phyloP scores from a whole-genome alignment of 2,797 vertebrate genomes.

The Limnodromus scolopaceus region DNA sequence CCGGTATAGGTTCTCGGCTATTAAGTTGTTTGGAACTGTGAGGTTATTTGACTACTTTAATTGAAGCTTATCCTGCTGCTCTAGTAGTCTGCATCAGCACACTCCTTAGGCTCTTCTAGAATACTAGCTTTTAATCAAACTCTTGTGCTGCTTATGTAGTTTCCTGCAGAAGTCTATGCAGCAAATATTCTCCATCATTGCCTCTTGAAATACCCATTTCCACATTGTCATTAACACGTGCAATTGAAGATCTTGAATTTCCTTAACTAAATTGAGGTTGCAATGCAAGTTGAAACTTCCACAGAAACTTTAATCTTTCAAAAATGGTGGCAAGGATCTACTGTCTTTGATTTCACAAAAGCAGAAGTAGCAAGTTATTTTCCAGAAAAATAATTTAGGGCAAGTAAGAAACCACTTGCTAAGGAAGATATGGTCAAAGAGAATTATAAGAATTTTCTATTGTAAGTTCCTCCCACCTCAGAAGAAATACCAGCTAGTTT shows the following conservation, averaged over 20 bases:
- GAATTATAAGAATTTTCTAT: not conserved
- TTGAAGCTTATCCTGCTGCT: not conserved
- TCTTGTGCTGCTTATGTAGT: not conserved
- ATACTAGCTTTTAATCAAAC: not conserved
- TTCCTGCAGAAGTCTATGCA: not conserved
- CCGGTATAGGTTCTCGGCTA: not conserved
- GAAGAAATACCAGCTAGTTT: not conserved
- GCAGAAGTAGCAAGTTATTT: not conserved
- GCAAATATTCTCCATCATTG: not conserved
- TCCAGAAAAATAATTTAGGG: not conserved
- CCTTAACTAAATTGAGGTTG: not conserved
- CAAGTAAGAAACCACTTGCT: not conserved
- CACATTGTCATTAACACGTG: not conserved
- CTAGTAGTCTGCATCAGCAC: not conserved
- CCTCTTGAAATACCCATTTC: not conserved
- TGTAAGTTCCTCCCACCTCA: not conserved
- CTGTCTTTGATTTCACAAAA: not conserved
- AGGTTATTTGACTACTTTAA: not conserved
- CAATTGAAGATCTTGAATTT: not conserved
- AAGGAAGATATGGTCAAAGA: not conserved
- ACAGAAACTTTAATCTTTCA: not conserved
- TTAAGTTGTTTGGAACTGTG: not conserved
- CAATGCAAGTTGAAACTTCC: not conserved
- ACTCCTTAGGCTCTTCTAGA: not conserved
- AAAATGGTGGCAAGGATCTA: not conserved